phyloP scores from a whole-genome alignment of 2,797 vertebrate species.

The Cheirogaleus major region DNA sequence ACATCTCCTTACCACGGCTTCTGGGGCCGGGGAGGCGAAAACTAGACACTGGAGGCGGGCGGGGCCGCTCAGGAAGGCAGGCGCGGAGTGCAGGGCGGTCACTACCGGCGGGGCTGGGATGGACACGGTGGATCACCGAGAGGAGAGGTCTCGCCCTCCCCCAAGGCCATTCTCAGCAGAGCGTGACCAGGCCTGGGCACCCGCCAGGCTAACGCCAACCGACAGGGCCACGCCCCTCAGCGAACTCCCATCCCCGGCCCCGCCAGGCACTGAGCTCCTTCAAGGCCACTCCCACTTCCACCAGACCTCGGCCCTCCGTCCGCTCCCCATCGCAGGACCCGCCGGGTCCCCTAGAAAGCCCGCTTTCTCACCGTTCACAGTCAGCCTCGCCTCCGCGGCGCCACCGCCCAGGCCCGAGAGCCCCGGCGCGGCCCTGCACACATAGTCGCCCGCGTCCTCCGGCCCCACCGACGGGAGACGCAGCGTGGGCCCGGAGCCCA shows the following conservation, averaged over 20 bases:
- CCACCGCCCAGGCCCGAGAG: constrained; percentile 90
- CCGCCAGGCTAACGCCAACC: not conserved
- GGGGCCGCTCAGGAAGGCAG: constrained; percentile 91
- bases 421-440: constrained; percentile 92
- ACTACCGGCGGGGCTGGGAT: constrained; percentile 92
- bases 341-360: not conserved
- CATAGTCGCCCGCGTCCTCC: constrained; percentile 93
- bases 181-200: not conserved
- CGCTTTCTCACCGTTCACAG: constrained; percentile 90
- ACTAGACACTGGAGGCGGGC: constrained; percentile 93
- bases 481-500: constrained; percentile 92
- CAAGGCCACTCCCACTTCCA: not conserved
- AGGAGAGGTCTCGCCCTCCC: not conserved
- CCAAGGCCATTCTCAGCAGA: not conserved
- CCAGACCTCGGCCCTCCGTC: not conserved
- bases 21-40: constrained; percentile 91
- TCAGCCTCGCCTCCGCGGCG: constrained; percentile 90
- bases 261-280: fast-evolving
- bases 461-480: constrained; percentile 91
- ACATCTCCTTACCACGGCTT: constrained; percentile 92
- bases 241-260: not conserved
- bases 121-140: not conserved
- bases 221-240: not conserved
- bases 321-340: not conserved
- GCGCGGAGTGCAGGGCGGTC: constrained; percentile 89